Evolutionary conservation across 2,888 invertebrate species (phyloP), one percentile per base, ranked within the genome.

Genomic region (Alitta virens): DNA sequence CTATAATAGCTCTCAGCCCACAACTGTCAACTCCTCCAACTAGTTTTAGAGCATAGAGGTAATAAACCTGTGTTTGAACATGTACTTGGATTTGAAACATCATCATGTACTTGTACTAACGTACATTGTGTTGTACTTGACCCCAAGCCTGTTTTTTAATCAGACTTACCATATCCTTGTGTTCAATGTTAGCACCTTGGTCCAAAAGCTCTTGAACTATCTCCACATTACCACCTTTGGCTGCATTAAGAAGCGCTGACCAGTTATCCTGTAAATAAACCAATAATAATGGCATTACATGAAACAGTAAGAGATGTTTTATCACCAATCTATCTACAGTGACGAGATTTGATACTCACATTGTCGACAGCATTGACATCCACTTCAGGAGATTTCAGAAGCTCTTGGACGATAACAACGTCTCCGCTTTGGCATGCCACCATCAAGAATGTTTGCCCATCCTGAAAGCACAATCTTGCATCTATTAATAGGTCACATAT

Each of bases 211-310:
- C 89, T 68, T 88, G 85, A 60, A 91, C 91, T 58, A 94, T 87
- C 75, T 91, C 89, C 27, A 88, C 84, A 81, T 92, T 88, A 0
- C 97, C 97, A 74, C 90, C 91, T 75, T 93, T 92, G 3, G 95
- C 88, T 21, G 97, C 95, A 83, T 91, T 92, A 68, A 94, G 85
- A 65, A 99, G 83, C 7, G 96, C 88, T 50, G 92, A 91, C 94
- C 97, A 96, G 72, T 92, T 91, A 80, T 98, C 97, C 87, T 88
- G 74, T 1, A 74, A 72, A 65, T 50, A 62, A 54, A 63, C 7
- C 16, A 40, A 40, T 16, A 40, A 40, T 16, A 40, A 40, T 40
- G 12, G 16, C n/a, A n/a, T n/a, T n/a, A n/a, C n/a, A n/a, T n/a
- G n/a, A n/a, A n/a, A n/a, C n/a, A n/a, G n/a, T n/a, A n/a, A n/a